Base-by-base conservation (phyloP, 2,888 invertebrate genomes). In the Dusona sp. region DNA sequence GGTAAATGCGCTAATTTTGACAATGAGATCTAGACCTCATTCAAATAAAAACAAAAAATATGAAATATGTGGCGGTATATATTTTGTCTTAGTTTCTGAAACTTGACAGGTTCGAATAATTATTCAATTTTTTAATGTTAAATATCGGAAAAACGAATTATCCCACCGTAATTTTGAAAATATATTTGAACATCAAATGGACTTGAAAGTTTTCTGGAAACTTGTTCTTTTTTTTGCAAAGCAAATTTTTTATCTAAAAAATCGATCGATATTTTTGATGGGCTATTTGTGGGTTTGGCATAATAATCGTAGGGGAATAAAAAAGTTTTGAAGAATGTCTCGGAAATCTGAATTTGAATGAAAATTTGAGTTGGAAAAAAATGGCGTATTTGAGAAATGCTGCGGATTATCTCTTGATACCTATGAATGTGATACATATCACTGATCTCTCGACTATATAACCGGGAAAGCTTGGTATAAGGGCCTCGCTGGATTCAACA, bases 381-480 rank as follows among this genome's bases (percentile, higher is more conserved):
- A n/a, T n/a, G n/a, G 11, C 16, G 51, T 54, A n/a, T 54, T 54
- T 22, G 9, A 22, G 11, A 22, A 22, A 22, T 11, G 11, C 29
- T 61, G 29, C 61, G 61, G 16, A 13, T 61, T n/a, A 61, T 61
- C 29, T 61, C 61, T 29, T 6, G 29, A 61, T 61, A 22, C 22
- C 11, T 57, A 19, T 75, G 29, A 22, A 38, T 42, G 57, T 61
- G 25, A 65, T 33, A 33, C 25, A 51, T 51, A 33, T 36, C 29
- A 22, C 29, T 42, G 67, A 70, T 72, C 72, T 72, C 75, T 67
- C 51, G 36, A 38, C 25, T 48, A 54, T 54, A 68, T 25, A 78
- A 67, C 64, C 51, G 45, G 67, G 65, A 74, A 61, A 73, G 77
- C 78, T 82, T 51, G 78, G 22, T 67, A 19, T n/a, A 48, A 85